phyloP scores from a whole-genome alignment of 2,888 invertebrate species.

The Branchellion lobata region DNA sequence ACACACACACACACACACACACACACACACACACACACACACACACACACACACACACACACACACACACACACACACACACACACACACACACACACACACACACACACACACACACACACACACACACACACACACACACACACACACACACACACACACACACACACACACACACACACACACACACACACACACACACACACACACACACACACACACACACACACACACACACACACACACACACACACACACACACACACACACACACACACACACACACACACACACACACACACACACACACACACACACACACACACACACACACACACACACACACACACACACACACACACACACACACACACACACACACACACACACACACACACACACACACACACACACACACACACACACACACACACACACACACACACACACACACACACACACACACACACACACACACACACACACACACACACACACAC shows the following conservation, averaged over 20 bases:
- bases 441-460: background rate
- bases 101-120: background rate
- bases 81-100: background rate
- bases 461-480: background rate
- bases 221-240: background rate
- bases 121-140: background rate
- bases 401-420: background rate
- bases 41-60: background rate
- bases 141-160: background rate
- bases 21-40: background rate
- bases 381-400: background rate
- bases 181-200: background rate
- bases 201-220: background rate
- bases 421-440: background rate
- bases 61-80: background rate
- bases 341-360: background rate
- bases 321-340: background rate
- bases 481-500: constrained; percentile 23
- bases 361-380: background rate
- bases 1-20: background rate
- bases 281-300: background rate
- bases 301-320: background rate
- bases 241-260: background rate
- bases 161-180: background rate
- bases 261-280: background rate